These are phyloP conservation scores for Neolamprologus modestus DNA, from an alignment of 2,113 vertebrate genomes.

Conservation along the genomic window DNA sequence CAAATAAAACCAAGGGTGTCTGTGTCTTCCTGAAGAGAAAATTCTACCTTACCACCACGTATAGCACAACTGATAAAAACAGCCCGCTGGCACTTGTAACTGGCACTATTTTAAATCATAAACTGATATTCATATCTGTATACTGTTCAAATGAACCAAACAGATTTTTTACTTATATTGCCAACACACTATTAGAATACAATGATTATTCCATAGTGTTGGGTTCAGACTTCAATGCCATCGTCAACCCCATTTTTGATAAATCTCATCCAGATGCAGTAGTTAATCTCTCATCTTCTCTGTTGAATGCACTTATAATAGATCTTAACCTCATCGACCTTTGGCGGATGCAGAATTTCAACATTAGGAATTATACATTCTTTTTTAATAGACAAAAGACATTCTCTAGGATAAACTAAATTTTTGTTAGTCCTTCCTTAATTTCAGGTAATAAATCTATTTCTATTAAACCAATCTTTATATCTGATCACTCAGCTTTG, in stretches of 20 bases:
- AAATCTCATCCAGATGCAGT: background rate
- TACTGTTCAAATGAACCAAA: background rate
- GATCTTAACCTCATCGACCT: background rate
- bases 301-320: background rate
- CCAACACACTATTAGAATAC: background rate
- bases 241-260: background rate
- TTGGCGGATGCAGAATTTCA: background rate
- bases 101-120: background rate
- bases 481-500: background rate
- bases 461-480: background rate
- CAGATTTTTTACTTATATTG: background rate
- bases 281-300: background rate
- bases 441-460: background rate
- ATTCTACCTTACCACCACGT: background rate
- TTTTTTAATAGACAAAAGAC: background rate
- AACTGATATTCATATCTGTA: background rate
- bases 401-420: background rate
- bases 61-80: background rate
- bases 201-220: background rate
- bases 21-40: background rate
- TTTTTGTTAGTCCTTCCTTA: background rate
- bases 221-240: background rate
- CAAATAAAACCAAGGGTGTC: background rate
- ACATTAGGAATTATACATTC: background rate
- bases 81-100: background rate